Conservation (phyloP, 2,888 invertebrate genomes). For the Chirona hameri region DNA sequence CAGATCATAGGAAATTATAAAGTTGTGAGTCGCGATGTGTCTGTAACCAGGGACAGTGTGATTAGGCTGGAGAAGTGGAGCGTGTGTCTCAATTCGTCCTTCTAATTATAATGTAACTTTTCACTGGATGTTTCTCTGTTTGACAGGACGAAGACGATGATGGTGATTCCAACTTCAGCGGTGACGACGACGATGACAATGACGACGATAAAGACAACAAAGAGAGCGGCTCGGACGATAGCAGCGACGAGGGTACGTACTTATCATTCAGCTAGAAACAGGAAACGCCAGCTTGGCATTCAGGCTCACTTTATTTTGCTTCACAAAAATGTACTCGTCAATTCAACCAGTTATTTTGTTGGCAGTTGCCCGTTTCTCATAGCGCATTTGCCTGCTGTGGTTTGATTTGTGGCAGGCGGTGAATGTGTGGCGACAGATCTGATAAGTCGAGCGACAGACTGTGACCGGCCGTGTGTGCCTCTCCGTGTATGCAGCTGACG, state of each 20-base stretch:
- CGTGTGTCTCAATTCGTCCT: background rate
- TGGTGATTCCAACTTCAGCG: conserved; percentile 68
- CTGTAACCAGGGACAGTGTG: too few species aligned
- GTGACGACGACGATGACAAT: conserved; percentile 85
- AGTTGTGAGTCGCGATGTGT: too few species aligned
- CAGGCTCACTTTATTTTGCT: too few species aligned
- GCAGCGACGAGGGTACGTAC: conserved; percentile 31
- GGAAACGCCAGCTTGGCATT: too few species aligned
- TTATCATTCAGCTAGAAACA: too few species aligned
- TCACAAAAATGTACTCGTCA: too few species aligned
- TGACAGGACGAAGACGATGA: conserved; percentile 32
- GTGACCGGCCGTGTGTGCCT: conserved; percentile 25
- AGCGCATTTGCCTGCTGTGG: too few species aligned
- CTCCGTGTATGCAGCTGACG: background rate
- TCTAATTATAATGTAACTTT: too few species aligned
- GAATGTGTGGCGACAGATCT: background rate
- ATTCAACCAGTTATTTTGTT: too few species aligned
- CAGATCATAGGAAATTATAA: too few species aligned
- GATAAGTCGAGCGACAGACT: background rate
- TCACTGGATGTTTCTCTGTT: background rate
- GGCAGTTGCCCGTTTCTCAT: too few species aligned
- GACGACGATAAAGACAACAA: conserved; percentile 63
- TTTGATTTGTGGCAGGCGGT: background rate
- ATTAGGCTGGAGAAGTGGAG: too few species aligned
- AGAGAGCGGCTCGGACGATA: conserved; percentile 28